These are phyloP conservation scores for Limnothrissa miodon DNA, from an alignment of 2,113 vertebrate genomes.

Conservation along the genomic window DNA sequence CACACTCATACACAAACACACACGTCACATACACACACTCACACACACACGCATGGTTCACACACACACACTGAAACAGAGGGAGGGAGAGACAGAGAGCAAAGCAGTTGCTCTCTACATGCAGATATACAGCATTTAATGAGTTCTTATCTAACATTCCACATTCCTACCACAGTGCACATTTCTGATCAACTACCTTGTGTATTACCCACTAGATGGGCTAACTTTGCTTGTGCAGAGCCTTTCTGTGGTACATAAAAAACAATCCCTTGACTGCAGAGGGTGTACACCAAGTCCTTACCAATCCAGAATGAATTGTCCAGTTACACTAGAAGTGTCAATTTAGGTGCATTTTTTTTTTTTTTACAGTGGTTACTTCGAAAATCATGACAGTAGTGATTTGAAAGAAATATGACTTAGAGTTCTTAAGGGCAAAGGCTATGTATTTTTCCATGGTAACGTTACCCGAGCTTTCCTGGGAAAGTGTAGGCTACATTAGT, in stretches of 20 bases:
- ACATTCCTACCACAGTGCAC: neutral
- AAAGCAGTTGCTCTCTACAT: no score
- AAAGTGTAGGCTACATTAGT: neutral
- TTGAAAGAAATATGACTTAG: neutral
- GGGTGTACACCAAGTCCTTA: neutral
- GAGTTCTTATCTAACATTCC: neutral
- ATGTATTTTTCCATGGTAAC: neutral
- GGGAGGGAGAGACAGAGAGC: no score
- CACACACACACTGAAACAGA: no score
- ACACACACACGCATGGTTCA: no score
- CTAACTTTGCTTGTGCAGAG: neutral
- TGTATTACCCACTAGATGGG: neutral
- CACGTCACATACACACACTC: no score
- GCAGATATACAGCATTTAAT: no score
- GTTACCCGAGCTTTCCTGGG: neutral
- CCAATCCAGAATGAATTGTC: neutral
- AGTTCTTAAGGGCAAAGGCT: neutral
- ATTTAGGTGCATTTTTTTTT: neutral
- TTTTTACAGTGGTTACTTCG: no score
- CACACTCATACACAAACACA: no score
- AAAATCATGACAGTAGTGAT: neutral
- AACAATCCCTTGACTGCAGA: conserved; percentile 9
- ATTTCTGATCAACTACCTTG: neutral
- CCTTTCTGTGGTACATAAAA: neutral
- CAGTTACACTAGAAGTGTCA: neutral